Base-by-base conservation (phyloP, 2,888 invertebrate species). In the Teinopalpus imperialis region DNA sequence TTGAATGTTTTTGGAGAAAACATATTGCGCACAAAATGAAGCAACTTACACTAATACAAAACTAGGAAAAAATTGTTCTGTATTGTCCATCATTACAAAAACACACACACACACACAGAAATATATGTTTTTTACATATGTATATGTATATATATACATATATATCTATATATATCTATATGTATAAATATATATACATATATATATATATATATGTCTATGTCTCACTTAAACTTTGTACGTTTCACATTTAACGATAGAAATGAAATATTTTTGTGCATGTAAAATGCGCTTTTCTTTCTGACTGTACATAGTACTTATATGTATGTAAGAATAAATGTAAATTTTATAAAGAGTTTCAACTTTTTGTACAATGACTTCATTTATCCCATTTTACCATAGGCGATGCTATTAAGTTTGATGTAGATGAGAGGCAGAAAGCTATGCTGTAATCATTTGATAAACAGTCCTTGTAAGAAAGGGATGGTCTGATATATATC, bases 241-340 rank as follows among this genome's bases (percentile, higher is more conserved):
- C 18, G 43, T 41, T 44, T 41, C 30, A 47, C 49, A 40, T 18
- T 52, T 43, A 26, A 39, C 45, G 36, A 54, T 57, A 61, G 63
- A 60, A 57, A 67, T 57, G 56, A 55, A 63, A 69, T 79, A 78
- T 79, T 81, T 81, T 80, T 81, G 72, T 81, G 81, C 74, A 76
- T 78, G 74, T 81, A 82, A 74, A 81, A 77, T 66, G 73, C 77
- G 86, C 82, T 85, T 82, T 78, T 72, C 82, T 85, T 80, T 80
- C 74, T 64, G 66, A 69, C 49, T 87, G 87, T 87, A 87, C 66
- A 87, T 86, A 86, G 77, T 77, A 79, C 69, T 76, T 81, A 75
- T 74, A 77, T 60, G 62, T 53, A 60, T 78, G 73, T 86, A 87
- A 87, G 83, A 86, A 75, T 87, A 88, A 85, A 87, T 86, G 87